Base-by-base conservation (phyloP, 2,888 invertebrate species). In the Macaria notata region DNA sequence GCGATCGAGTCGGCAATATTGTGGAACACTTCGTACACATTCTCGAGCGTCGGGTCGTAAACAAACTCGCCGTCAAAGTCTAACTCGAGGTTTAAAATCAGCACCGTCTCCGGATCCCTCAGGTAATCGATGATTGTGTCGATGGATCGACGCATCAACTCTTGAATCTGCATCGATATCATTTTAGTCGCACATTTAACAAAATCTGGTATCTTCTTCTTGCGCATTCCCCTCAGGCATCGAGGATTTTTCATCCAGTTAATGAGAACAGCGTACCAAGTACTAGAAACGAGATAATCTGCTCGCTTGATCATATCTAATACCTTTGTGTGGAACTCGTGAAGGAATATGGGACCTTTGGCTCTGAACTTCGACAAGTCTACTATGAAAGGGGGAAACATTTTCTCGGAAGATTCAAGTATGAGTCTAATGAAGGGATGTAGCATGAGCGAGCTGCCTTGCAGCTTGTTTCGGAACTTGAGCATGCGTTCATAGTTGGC, bases 141-240 rank as follows among this genome's bases (percentile, higher is more conserved):
- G 46, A 96, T 93, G 5, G 95, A 95, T 52, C 92, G 87, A 49
- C 94, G 92, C 88, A 96, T 94, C 38, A 94, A 73, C 69, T 94
- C 93, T 67, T 94, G 93, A 66, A 96, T 92, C 79, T 94, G 93
- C 69, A 92, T 87, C 3, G 89, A 85, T 71, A 92, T 90, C 73
- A 88, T 86, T 76, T 82, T 90, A 8, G 85, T 85, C 9, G 90
- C 86, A 68, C 89, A 90, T 65, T 69, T 82, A 4, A 92, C 79
- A 69, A 92, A 90, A 19, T 77, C 75, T 0, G 86, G 78, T 61
- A 88, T 75, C 63, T 74, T 83, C 59, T 83, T 90, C 1, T 72
- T 69, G 9, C 75, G 78, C 85, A 92, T 84, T 19, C 84, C 85
- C 74, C 73, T 83, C 7, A 92, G 66, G 62, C 91, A 90, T 62